Evolutionary conservation across 2,888 invertebrate genomes (phyloP), one percentile per base, ranked within the genome.

Genomic region (Ferrisia virgata): DNA sequence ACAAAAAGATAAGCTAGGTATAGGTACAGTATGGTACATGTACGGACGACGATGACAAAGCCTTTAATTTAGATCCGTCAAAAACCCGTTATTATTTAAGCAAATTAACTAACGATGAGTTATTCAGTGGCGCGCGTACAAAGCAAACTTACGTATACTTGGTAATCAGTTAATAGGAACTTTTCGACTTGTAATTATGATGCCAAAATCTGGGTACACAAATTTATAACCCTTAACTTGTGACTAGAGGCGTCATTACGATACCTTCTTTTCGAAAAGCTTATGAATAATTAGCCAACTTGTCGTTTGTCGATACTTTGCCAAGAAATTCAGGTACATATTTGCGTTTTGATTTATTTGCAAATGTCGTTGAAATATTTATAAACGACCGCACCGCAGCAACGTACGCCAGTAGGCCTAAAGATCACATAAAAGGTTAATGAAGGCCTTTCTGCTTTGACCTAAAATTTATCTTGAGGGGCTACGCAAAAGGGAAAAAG

Each of bases 151-250:
- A n/a, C n/a, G n/a, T n/a, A n/a, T n/a, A 36, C 18, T 36, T 18
- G 18, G 72, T 36, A 36, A 76, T 76, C 36, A 36, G 28, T 76
- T n/a, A 9, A 76, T 18, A 36, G 5, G 1, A 76, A 76, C 72
- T 76, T 76, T 76, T 76, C 72, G 36, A 36, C 36, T 33, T 18
- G 18, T 76, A 76, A 76, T 76, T 76, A 76, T 18, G 36, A 76
- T 9, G 64, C 8, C 31, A 25, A 13, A 69, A 69, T 69, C 69
- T 69, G 69, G 69, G 33, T 36, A 9, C 8, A 13, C 1, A 76
- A 76, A 76, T 33, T 36, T 18, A 36, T 76, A 76, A 64, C 64
- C 18, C 28, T 64, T 28, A 15, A 15, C 15, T n/a, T n/a, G n/a
- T n/a, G n/a, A n/a, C n/a, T n/a, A n/a, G 9, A 1, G 2, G 13